phyloP scores from a whole-genome alignment of 2,113 vertebrate genomes.

The Colius striatus region DNA sequence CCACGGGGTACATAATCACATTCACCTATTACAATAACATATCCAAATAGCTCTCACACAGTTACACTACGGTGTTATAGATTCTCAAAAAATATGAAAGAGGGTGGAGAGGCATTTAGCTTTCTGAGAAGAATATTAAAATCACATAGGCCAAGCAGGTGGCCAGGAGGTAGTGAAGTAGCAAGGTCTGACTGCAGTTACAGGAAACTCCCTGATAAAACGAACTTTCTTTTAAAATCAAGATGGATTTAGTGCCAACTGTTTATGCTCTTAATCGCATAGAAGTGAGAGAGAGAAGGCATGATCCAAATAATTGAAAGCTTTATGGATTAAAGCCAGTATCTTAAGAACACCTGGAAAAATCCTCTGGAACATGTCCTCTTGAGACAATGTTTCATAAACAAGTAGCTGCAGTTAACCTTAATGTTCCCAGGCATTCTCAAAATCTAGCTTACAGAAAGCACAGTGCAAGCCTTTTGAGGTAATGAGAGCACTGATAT shows the following conservation, averaged over 20 bases:
- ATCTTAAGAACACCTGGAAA: background rate
- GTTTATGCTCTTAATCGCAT: background rate
- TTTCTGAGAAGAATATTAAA: background rate
- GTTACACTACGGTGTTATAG: background rate
- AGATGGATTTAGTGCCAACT: background rate
- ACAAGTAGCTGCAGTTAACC: background rate
- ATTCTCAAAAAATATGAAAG: background rate
- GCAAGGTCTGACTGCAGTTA: background rate
- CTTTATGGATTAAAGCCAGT: background rate
- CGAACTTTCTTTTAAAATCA: background rate
- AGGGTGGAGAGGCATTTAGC: background rate
- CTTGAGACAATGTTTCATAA: background rate
- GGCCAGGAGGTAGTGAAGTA: background rate
- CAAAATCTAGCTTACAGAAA: background rate
- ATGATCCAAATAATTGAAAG: background rate
- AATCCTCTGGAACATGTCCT: background rate
- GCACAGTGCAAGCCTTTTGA: background rate
- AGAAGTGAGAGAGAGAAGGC: background rate
- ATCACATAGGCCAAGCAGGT: background rate
- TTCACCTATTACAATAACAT: slow-evolving; percentile 4
- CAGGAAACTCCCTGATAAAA: background rate
- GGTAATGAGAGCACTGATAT: background rate
- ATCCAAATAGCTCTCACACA: background rate
- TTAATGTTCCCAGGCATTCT: background rate
- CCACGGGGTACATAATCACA: background rate